Conservation (phyloP, 2,888 invertebrate genomes). For the Argyresthia goedartella region DNA sequence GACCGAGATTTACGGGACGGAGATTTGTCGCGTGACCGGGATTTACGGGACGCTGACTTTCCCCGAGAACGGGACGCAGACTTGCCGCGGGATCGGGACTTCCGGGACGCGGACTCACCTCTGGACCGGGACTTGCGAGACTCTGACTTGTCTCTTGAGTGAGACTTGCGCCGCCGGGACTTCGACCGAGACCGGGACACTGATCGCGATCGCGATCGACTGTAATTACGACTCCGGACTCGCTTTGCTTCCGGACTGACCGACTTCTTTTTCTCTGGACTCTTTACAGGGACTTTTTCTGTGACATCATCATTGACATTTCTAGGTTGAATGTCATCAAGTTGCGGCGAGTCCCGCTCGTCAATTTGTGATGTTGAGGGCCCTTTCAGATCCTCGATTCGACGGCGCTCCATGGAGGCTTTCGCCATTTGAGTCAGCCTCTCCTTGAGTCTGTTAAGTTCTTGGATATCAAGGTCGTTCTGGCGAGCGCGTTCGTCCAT, state of each 20-base stretch:
- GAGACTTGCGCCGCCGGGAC: slow-evolving; percentile 25
- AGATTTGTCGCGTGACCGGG: slow-evolving; percentile 29
- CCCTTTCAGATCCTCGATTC: slow-evolving; percentile 27
- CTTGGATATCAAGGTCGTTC: slow-evolving; percentile 73
- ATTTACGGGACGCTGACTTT: slow-evolving; percentile 18
- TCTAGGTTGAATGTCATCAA: slow-evolving; percentile 9
- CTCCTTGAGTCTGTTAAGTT: slow-evolving; percentile 76
- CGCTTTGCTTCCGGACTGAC: background rate
- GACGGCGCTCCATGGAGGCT: slow-evolving; percentile 51
- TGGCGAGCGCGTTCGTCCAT: slow-evolving; percentile 61
- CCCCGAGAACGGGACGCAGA: slow-evolving; percentile 11
- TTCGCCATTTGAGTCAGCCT: slow-evolving; percentile 79
- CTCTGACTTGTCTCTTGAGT: slow-evolving; percentile 16
- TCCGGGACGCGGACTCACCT: slow-evolving; percentile 6
- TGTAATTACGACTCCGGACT: slow-evolving; percentile 19
- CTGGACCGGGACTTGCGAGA: slow-evolving; percentile 22
- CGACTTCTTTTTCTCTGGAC: slow-evolving; percentile 18
- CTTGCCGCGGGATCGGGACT: background rate
- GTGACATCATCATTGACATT: background rate
- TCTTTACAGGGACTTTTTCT: slow-evolving; percentile 20
- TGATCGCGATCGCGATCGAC: slow-evolving; percentile 33
- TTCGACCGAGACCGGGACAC: slow-evolving; percentile 27
- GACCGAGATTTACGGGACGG: slow-evolving; percentile 24
- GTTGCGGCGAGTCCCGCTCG: slow-evolving; percentile 13
- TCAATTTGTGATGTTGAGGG: slow-evolving; percentile 31